Base-by-base conservation (phyloP, 37 sponge, comb jelly and placozoan species). In the Crambe crambe region DNA sequence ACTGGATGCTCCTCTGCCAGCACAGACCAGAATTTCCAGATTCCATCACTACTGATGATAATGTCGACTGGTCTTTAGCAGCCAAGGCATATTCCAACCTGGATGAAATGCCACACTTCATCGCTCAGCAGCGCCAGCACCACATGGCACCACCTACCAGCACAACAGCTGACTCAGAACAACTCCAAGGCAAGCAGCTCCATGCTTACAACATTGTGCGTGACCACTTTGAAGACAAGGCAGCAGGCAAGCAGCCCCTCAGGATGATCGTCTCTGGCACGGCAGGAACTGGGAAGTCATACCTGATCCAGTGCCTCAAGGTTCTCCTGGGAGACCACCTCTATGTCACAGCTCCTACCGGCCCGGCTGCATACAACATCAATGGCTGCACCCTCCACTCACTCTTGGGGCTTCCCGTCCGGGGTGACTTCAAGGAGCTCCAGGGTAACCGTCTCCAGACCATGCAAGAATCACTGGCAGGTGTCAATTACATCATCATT, bases 1-100 rank as follows among this genome's bases (percentile, higher is more conserved):
- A 86, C 29, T 86, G 87, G 87, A 80, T 87, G 87, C 40, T 75
- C 1, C 57, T 87, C 3, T 87, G 87, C 37, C 75, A 80, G 26
- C 68, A 37, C 18, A 59, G 44, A 35, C 27, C 74, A 27, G 75
- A 65, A 2, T 9, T 72, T 3, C 79, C 66, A 23, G 65, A 73
- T 18, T 12, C 17, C 25, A 34, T n/a, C 2, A 37, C 47, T 10
- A 3, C 56, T 2, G 36, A 86, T 4, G 75, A 79, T 0, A 56
- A 59, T 20, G 3, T 2, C 41, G 58, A 78, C 65, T 86, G 80
- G 86, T 31, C 79, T 43, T n/a, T 3, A 0, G 39, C 42, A 2
- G 30, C 80, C 2, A 18, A 44, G 32, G 44, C 57, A 37, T 86
- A 86, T 51, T 68, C 75, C 47, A 86, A 86, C 40, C 21, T 86